A percentile compares a stretch with the other conserved stretches of the same genome.
Conservation (phyloP, 2,113 vertebrate genomes). For the Dendrocopos noguchii region DNA sequence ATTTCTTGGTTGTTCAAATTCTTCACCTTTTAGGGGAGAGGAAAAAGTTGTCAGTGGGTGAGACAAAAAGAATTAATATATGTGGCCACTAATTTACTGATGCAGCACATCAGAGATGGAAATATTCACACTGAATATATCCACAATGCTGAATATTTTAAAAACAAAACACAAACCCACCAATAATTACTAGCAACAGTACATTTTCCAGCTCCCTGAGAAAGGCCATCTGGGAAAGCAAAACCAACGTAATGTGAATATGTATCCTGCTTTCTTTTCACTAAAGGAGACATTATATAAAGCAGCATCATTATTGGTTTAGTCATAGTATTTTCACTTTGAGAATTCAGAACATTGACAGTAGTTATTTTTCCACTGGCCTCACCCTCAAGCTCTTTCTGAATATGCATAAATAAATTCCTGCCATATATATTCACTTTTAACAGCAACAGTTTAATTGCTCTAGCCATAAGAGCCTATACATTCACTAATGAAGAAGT, state of each 20-base stretch:
- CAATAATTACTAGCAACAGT: neutral
- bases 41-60: neutral
- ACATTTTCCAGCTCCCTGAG: neutral
- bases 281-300: neutral
- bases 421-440: neutral
- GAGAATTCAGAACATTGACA: neutral
- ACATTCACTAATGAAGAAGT: neutral
- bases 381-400: neutral
- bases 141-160: neutral
- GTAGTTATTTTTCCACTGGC: slow-evolving; percentile 12
- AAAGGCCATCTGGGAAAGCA: neutral
- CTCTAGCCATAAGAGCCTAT: neutral
- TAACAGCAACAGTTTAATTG: slow-evolving; percentile 1
- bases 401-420: neutral
- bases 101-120: neutral
- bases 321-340: neutral
- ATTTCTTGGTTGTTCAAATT: neutral
- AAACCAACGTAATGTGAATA: neutral
- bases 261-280: neutral
- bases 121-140: neutral
- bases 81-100: neutral
- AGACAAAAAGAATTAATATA: neutral
- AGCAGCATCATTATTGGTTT: neutral
- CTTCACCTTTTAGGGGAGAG: rapidly evolving
- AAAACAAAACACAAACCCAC: neutral